Conservation (phyloP, 2,113 vertebrate species). For the Sprattus sprattus region DNA sequence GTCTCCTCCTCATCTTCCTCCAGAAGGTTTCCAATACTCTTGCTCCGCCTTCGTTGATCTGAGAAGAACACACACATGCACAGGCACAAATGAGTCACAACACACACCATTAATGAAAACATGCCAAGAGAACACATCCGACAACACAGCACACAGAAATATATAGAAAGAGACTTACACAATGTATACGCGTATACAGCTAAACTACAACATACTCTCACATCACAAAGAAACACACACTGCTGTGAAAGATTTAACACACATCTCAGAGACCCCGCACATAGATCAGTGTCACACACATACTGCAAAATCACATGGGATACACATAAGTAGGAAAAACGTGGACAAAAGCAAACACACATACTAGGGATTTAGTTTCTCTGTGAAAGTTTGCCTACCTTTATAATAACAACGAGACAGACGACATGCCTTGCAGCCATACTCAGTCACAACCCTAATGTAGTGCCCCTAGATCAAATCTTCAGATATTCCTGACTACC, state of each 20-base stretch:
- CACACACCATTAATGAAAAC: too few species aligned
- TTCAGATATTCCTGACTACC: not conserved
- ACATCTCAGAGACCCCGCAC: not conserved
- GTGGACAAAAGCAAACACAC: not conserved
- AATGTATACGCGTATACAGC: too few species aligned
- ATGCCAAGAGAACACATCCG: too few species aligned
- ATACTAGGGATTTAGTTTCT: not conserved
- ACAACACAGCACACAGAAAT: too few species aligned
- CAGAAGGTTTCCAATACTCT: constrained; percentile 43
- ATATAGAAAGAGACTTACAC: too few species aligned
- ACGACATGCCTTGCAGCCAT: not conserved
- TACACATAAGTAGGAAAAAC: not conserved
- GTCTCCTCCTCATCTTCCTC: constrained; percentile 36
- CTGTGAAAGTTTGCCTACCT: not conserved
- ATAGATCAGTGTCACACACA: not conserved
- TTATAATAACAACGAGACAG: too few species aligned
- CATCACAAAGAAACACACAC: not conserved
- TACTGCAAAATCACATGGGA: not conserved
- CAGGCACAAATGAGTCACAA: constrained; percentile 48
- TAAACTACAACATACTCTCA: not conserved
- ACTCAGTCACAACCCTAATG: not conserved
- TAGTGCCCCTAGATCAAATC: not conserved
- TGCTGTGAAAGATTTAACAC: too few species aligned
- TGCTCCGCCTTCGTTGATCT: constrained; percentile 48
- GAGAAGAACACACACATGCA: not conserved